Conservation (phyloP, 2,113 vertebrate species). For the Vicugna pacos region DNA sequence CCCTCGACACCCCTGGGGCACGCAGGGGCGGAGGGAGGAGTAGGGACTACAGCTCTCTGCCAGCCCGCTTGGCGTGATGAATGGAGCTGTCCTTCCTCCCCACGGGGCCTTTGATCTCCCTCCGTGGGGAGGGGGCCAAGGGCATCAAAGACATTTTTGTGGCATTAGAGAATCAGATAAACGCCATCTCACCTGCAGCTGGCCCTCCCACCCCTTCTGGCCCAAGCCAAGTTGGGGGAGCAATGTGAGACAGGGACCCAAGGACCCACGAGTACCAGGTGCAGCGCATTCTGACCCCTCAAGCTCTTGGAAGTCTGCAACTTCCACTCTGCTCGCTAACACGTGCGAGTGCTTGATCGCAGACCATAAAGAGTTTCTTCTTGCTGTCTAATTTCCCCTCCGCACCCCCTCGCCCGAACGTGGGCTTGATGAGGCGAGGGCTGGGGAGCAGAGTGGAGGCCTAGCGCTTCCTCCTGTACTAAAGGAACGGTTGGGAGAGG, state of each 20-base stretch:
- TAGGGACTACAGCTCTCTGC: constrained; percentile 44
- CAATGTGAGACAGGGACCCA: background rate
- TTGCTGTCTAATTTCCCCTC: background rate
- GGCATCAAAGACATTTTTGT: constrained; percentile 85
- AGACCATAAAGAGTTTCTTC: background rate
- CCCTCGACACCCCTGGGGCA: constrained; percentile 62
- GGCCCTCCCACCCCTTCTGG: constrained; percentile 70
- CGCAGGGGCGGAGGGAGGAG: background rate
- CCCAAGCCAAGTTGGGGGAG: constrained; percentile 35
- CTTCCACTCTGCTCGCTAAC: background rate
- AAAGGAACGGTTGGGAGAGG: background rate
- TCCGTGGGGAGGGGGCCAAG: constrained; percentile 70
- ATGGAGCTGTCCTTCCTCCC: constrained; percentile 80
- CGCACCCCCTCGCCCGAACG: background rate
- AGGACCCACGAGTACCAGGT: background rate
- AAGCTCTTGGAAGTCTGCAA: background rate
- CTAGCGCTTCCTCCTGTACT: background rate
- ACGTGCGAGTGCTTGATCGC: background rate
- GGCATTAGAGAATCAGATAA: constrained; percentile 83
- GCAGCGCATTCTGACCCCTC: background rate
- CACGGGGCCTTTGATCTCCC: constrained; percentile 81
- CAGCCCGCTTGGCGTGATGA: constrained; percentile 77
- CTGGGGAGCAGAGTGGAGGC: constrained; percentile 1
- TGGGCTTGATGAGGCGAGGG: background rate
- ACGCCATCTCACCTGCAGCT: constrained; percentile 82